A percentile compares a stretch with the other conserved stretches of the same genome.
These are phyloP conservation scores for Centruroides sculpturatus DNA, from an alignment of 1,140 invertebrate species.

Conservation along the genomic window DNA sequence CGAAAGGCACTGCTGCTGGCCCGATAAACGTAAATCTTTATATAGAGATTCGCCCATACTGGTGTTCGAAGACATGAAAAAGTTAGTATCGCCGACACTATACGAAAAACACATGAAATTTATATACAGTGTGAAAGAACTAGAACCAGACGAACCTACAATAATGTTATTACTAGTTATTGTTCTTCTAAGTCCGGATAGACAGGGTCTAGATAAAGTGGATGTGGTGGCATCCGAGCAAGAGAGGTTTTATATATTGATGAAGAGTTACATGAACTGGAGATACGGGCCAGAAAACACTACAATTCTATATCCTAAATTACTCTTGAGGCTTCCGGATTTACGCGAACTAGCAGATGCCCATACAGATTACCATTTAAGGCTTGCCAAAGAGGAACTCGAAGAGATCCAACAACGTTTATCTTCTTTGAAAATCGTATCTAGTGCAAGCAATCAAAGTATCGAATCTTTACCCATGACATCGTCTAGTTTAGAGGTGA, in stretches of 20 bases:
- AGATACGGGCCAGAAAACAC: constrained; percentile 28
- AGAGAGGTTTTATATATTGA: constrained; percentile 34
- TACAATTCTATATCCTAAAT: constrained; percentile 32
- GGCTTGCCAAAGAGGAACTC: constrained; percentile 24
- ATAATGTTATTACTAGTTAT: constrained; percentile 35
- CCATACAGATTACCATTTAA: constrained; percentile 33
- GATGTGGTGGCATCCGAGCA: constrained; percentile 30
- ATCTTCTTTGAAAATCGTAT: constrained; percentile 21
- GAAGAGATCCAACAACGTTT: constrained; percentile 24
- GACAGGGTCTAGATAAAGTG: constrained; percentile 27
- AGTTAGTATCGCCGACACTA: constrained; percentile 25
- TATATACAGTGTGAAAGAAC: constrained; percentile 26
- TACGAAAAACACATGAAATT: constrained; percentile 39
- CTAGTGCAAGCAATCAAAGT: neutral
- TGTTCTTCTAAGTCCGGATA: constrained; percentile 37
- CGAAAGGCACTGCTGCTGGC: constrained; percentile 21
- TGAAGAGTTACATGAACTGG: constrained; percentile 35
- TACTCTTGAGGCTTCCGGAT: constrained; percentile 38
- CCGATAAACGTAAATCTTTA: constrained; percentile 8
- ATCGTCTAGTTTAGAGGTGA: neutral
- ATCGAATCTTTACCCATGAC: neutral
- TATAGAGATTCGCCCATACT: constrained; percentile 9
- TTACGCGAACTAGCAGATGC: constrained; percentile 39
- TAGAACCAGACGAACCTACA: constrained; percentile 35
- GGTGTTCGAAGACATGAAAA: constrained; percentile 21